Evolutionary conservation across 2,797 vertebrate species (phyloP).

Genomic region (Megaceryle alcyon): DNA sequence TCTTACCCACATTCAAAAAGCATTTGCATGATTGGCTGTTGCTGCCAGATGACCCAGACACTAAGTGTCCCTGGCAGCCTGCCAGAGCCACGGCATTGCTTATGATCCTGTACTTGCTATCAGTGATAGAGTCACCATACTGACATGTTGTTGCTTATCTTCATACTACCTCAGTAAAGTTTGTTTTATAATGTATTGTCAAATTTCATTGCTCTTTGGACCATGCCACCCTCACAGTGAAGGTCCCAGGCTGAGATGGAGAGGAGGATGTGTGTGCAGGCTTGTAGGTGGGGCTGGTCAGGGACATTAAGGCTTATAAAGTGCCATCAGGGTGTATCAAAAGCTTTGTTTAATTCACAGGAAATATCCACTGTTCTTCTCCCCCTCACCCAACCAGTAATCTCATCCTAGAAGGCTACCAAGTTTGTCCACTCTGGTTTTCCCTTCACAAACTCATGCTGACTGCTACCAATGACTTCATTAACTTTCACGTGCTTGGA

Average conservation of each 20-base stretch:
- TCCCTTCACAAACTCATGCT: background rate
- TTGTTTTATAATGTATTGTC: background rate
- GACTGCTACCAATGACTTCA: background rate
- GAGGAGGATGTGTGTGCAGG: background rate
- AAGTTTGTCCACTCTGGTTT: background rate
- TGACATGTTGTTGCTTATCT: background rate
- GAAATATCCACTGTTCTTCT: background rate
- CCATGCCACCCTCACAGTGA: background rate
- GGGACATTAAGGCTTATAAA: background rate
- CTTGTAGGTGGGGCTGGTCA: background rate
- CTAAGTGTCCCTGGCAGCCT: background rate
- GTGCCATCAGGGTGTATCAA: background rate
- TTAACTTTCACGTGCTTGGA: background rate
- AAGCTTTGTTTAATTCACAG: background rate
- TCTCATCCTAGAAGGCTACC: background rate
- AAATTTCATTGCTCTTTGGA: background rate
- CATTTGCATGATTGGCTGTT: background rate
- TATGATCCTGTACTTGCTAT: background rate
- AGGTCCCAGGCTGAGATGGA: background rate
- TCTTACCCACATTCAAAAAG: background rate
- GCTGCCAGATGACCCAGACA: rapidly evolving
- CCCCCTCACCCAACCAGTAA: background rate
- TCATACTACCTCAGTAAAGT: background rate
- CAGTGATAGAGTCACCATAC: background rate
- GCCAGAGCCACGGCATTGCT: rapidly evolving